Evolutionary conservation across 2,113 vertebrate species (phyloP), one percentile per base, ranked within the genome.

Genomic region (Phalacrocorax pelagicus): DNA sequence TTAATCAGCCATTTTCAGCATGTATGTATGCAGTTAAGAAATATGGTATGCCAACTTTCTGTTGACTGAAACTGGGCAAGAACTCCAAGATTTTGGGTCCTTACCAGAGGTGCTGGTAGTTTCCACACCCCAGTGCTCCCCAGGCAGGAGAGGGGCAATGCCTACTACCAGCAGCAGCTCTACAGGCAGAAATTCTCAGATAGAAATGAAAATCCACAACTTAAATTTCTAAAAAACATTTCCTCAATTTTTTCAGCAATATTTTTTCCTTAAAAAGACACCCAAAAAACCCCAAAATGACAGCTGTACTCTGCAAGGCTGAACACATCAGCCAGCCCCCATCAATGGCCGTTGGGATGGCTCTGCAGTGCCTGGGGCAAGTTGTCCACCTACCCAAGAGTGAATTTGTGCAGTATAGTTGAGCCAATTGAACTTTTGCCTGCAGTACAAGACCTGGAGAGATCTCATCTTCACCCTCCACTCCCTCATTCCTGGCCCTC

Each of bases 341-440:
- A 46, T 7, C 2, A 0, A 32, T 0, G 7, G 26, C 46, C 6
- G 2, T 4, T 27, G 34, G 55, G 46, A 44, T 6, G 6, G 40
- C 49, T 38, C 57, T 24, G 32, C 3, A 10, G 34, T 12, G 54
- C 54, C 78, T 9, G 7, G 47, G n/a, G 30, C 24, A 38, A 44
- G 57, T 26, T 77, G 58, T 5, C 36, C 54, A 65, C 23, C 87
- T 10, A 34, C 38, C 26, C 1, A 0, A 36, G 34, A 23, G 15
- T 4, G 27, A 55, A 72, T 21, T 6, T 91, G 59, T 38, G 73
- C 61, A 59, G 44, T 13, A 51, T 0, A 6, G 34, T 3, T 75
- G 71, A 61, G 71, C 15, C 29, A 52, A 27, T 18, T 38, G 27
- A 80, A 79, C 23, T 57, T 80, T 24, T 2, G 5, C n/a, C 44